Evolutionary conservation across 2,888 invertebrate species (phyloP).

Genomic region (Netelia fuscicornis): DNA sequence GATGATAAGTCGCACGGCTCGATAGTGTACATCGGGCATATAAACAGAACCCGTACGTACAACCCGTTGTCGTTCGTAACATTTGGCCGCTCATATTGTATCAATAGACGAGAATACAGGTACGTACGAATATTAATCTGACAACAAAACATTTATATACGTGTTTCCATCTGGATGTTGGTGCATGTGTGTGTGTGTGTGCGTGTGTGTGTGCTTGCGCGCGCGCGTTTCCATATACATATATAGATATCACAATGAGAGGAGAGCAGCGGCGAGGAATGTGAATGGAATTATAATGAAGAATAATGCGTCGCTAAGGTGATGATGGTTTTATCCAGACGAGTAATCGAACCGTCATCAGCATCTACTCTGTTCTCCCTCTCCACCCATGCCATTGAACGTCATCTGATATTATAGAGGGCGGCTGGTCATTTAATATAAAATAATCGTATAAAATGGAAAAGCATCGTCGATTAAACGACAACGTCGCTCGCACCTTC

Average conservation of each 20-base stretch:
- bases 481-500: constrained; percentile 17
- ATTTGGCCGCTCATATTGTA: too few species aligned
- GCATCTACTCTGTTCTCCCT: background rate
- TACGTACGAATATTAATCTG: background rate
- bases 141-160: background rate
- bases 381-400: background rate
- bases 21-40: too few species aligned
- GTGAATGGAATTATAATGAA: background rate
- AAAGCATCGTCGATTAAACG: constrained; percentile 9
- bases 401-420: too few species aligned
- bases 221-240: background rate
- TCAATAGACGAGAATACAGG: background rate
- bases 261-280: background rate
- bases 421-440: background rate
- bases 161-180: background rate
- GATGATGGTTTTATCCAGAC: background rate
- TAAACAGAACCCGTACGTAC: too few species aligned
- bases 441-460: constrained; percentile 35
- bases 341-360: background rate
- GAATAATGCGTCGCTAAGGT: background rate
- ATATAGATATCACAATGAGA: background rate
- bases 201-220: background rate
- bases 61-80: too few species aligned
- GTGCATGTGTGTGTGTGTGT: background rate
- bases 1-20: background rate